Base-by-base conservation (phyloP, 2,797 vertebrate species). In the Semaprochilodus insignis region DNA sequence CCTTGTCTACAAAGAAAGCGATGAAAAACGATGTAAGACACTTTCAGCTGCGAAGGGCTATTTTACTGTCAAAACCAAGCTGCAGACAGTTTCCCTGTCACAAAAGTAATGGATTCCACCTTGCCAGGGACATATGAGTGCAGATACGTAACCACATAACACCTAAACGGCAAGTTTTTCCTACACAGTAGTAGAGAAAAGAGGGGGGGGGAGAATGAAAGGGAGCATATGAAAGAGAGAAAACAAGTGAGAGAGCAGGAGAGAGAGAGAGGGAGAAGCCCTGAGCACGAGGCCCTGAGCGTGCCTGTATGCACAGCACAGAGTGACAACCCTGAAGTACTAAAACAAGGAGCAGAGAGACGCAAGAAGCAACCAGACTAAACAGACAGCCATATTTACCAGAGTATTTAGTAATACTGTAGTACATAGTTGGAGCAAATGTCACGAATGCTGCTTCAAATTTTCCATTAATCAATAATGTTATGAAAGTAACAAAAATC, bases 151-250 rank as follows among this genome's bases (percentile, higher is more conserved):
- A 93, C 89, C 92, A 93, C 91, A n/a, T n/a, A 93, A 92, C 90
- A 93, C 93, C 94, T 92, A 92, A 92, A 93, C 91, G 60, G 86
- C 91, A 92, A 89, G 89, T 89, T 92, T 93, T 93, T 44, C 44
- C 44, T 44, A 4, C 44, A 44, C 3, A 44, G 44, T 5, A 44
- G 44, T 44, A 44, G 4, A 44, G 44, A 13, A 13, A 48, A 48
- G 10, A 48, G 10, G 44, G 11, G 8, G 8, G 25, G 25, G 40
- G 55, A 63, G 55, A 27, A 60, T 36, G 14, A 71, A 66, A 57
- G 65, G 31, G 52, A 73, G 52, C n/a, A 25, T 15, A 31, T 1
- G 13, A 31, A 34, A 74, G 87, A 86, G 81, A 81, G 52, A 79
- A 23, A 57, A 21, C 19, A 27, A 34, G 15, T 36, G 65, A 8